A percentile compares a stretch with the other conserved stretches of the same genome.
These are phyloP conservation scores for Phoxinus dragarum DNA, from an alignment of 2,797 vertebrate genomes.

Conservation along the genomic window DNA sequence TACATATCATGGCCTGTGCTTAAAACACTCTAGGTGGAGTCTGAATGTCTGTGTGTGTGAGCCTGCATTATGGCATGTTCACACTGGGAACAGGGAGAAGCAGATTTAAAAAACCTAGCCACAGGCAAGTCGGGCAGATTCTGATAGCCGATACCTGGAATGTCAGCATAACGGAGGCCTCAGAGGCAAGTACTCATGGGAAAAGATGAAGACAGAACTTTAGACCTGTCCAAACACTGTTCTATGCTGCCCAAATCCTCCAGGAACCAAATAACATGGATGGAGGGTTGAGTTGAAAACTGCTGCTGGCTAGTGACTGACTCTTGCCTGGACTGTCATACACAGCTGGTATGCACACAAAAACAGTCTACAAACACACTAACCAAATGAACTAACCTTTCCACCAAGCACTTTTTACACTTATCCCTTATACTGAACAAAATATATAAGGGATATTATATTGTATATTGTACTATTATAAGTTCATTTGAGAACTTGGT, in stretches of 20 bases:
- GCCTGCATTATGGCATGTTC: constrained; percentile 69
- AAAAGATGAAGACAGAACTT: constrained; percentile 71
- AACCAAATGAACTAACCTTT: background rate
- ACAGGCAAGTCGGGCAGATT: constrained; percentile 68
- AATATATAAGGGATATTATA: background rate
- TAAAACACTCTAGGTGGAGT: constrained; percentile 19
- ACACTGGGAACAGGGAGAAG: constrained; percentile 72
- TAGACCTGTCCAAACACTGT: constrained; percentile 67
- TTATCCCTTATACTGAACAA: background rate
- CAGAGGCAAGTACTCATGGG: constrained; percentile 66
- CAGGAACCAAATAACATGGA: background rate
- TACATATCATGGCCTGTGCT: constrained; percentile 3
- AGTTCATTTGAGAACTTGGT: background rate
- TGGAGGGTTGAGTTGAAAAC: background rate
- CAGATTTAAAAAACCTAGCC: constrained; percentile 70
- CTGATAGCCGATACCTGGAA: constrained; percentile 71
- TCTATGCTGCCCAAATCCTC: constrained; percentile 6
- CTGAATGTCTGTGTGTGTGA: background rate
- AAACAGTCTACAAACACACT: background rate
- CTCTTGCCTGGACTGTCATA: constrained; percentile 2
- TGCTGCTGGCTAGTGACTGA: constrained; percentile 32
- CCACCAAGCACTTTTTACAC: too few relatives aligned
- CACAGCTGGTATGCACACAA: background rate
- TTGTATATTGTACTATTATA: background rate
- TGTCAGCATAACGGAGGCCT: constrained; percentile 54